Conservation (phyloP, 2,888 invertebrate genomes). For the Lasioglossum oenotherae region DNA sequence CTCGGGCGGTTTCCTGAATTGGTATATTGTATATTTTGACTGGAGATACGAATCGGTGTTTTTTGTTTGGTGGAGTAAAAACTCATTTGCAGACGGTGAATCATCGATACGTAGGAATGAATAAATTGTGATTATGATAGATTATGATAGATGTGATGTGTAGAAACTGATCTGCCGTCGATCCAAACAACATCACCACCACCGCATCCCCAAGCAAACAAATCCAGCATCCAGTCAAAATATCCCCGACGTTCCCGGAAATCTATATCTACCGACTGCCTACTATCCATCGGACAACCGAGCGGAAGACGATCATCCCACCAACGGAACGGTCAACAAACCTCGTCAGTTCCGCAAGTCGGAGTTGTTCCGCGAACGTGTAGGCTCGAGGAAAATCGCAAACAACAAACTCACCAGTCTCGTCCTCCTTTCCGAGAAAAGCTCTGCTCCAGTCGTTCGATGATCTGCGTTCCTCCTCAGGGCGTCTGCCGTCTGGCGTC, state of each 20-base stretch:
- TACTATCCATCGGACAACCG: neutral
- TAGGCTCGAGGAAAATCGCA: neutral
- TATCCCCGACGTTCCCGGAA: neutral
- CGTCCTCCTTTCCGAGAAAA: constrained; percentile 67
- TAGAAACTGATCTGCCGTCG: neutral
- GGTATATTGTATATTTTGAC: neutral
- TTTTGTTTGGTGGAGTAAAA: neutral
- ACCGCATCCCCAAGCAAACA: neutral
- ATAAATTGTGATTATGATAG: neutral
- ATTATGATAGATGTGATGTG: no score
- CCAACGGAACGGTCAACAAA: constrained; percentile 2
- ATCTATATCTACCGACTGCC: neutral
- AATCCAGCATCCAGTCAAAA: neutral
- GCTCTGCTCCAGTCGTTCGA: constrained; percentile 49
- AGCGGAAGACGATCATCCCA: neutral
- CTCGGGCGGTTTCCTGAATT: neutral
- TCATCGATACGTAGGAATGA: neutral
- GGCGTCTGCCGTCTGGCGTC: constrained; percentile 54
- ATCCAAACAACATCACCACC: neutral
- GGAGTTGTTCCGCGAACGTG: constrained; percentile 15
- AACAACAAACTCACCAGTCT: constrained; percentile 64
- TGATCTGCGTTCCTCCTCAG: neutral
- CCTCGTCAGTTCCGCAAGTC: neutral
- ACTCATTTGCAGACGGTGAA: neutral
- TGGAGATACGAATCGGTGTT: neutral